A percentile compares a stretch with the other conserved stretches of the same genome.
Conservation (phyloP, 53 echinoderm and acorn worm genomes). For the Glandiceps talaboti region DNA sequence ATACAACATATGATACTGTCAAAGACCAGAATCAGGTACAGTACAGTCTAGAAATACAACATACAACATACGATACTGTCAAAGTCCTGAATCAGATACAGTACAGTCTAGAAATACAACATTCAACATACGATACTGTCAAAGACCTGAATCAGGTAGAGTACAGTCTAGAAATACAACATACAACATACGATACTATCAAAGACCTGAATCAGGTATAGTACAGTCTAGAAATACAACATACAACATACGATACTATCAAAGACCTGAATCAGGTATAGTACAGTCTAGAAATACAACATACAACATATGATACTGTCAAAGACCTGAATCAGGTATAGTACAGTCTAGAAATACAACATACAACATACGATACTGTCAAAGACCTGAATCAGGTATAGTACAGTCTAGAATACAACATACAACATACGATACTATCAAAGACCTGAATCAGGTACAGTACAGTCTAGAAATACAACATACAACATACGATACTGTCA, state of each 20-base stretch:
- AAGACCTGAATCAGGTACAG: conserved; percentile 81
- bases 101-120: conserved; percentile 79
- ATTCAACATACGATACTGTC: conserved; percentile 87
- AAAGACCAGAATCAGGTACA: conserved; percentile 77
- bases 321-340: conserved; percentile 78
- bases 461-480: no score
- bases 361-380: conserved; percentile 87
- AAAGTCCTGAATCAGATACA: conserved; percentile 77
- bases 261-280: conserved; percentile 78
- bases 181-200: conserved; percentile 88
- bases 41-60: conserved; percentile 27
- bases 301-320: conserved; percentile 85
- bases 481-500: conserved; percentile 81
- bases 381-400: conserved; percentile 78
- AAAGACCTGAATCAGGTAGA: conserved; percentile 78
- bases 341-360: conserved; percentile 30
- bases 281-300: conserved; percentile 79
- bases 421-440: conserved; percentile 57
- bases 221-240: conserved; percentile 27
- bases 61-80: conserved; percentile 57
- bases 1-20: conserved; percentile 85
- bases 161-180: conserved; percentile 30
- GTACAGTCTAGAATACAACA: conserved; percentile 26
- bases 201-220: conserved; percentile 78
- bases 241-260: conserved; percentile 58